These are phyloP conservation scores for Fabriciana adippe DNA, from an alignment of 2,888 invertebrate genomes.

Conservation along the genomic window DNA sequence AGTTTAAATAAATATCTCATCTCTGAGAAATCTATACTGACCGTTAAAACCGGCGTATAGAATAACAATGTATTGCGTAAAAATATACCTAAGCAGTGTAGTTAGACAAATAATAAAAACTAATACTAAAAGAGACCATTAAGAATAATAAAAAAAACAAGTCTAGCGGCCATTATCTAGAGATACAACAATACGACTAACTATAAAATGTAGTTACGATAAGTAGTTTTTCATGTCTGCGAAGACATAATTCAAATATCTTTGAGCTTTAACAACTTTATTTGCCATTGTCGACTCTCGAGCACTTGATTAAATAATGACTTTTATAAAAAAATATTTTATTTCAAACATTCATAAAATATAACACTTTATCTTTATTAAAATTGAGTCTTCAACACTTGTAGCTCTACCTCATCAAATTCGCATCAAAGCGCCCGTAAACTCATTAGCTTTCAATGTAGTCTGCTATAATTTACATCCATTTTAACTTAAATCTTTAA, in stretches of 20 bases:
- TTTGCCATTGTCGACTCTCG: conserved; percentile 17
- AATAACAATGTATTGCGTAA: no score
- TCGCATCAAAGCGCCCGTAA: conserved; percentile 65
- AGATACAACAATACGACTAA: conserved; percentile 46
- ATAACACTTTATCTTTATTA: conserved; percentile 36
- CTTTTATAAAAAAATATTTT: neutral
- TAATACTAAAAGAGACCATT: conserved; percentile 4
- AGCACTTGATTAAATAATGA: neutral
- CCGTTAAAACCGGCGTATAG: no score
- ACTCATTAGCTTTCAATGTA: conserved; percentile 45
- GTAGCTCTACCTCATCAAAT: conserved; percentile 63
- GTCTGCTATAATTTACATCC: conserved; percentile 2
- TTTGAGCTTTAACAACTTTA: conserved; percentile 45
- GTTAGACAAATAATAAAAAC: conserved; percentile 2
- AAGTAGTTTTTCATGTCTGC: conserved; percentile 79
- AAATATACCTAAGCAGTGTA: neutral
- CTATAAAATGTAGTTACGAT: conserved; percentile 75
- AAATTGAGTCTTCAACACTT: conserved; percentile 48
- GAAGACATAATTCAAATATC: conserved; percentile 53
- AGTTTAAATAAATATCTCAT: no score
- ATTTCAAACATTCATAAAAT: neutral
- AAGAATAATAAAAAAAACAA: conserved; percentile 33
- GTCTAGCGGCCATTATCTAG: conserved; percentile 38
- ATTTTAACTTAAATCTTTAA: conserved; percentile 1
- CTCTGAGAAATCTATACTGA: no score